phyloP scores from a whole-genome alignment of 2,797 vertebrate species.

The Oophaga sylvatica region DNA sequence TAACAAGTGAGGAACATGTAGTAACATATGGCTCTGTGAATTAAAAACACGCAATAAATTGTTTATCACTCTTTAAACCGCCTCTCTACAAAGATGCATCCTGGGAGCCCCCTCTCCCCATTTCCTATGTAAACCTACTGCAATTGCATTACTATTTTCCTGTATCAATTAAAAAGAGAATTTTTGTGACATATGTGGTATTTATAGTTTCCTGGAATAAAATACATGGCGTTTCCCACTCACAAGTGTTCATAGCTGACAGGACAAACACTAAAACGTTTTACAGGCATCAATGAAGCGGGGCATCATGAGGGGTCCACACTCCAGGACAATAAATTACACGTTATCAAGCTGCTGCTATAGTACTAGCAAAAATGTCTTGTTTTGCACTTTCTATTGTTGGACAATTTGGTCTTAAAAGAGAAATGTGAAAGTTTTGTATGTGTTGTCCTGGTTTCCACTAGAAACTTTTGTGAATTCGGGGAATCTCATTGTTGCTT shows the following conservation, averaged over 20 bases:
- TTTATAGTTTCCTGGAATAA: slow-evolving; percentile 58
- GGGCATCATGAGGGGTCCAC: slow-evolving; percentile 51
- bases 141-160: background rate
- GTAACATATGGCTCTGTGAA: slow-evolving; percentile 37
- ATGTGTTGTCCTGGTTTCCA: slow-evolving; percentile 51
- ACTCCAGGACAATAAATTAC: slow-evolving; percentile 56
- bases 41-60: slow-evolving; percentile 35
- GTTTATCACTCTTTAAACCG: slow-evolving; percentile 35
- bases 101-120: slow-evolving; percentile 8
- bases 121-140: slow-evolving; percentile 17
- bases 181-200: slow-evolving; percentile 39
- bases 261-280: slow-evolving; percentile 55
- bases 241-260: slow-evolving; percentile 56
- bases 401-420: slow-evolving; percentile 52
- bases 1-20: background rate
- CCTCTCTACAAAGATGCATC: slow-evolving; percentile 9
- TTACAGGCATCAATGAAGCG: slow-evolving; percentile 56
- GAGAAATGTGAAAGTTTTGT: slow-evolving; percentile 55
- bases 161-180: background rate
- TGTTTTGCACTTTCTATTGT: slow-evolving; percentile 53
- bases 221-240: slow-evolving; percentile 45
- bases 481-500: slow-evolving; percentile 54
- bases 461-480: slow-evolving; percentile 48
- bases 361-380: slow-evolving; percentile 48
- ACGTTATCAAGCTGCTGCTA: slow-evolving; percentile 49